Evolutionary conservation across 35 echinoderm and acorn worm genomes (phyloP), one percentile per base, ranked within the genome.

Genomic region (Apostichopus parvimensis): DNA sequence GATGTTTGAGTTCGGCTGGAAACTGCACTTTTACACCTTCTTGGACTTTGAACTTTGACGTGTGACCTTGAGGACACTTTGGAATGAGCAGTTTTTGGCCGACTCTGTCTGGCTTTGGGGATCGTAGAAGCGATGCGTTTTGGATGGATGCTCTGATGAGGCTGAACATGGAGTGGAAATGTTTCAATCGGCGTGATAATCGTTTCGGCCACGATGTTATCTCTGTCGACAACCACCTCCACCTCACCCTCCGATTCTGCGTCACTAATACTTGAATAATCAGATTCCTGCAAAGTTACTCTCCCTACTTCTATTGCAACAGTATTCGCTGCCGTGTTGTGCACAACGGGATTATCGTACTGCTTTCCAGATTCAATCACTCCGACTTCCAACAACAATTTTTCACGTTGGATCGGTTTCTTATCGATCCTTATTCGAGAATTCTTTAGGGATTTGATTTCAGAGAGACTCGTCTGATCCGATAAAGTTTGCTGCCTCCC

Each of bases 271-370:
- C 55, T 87, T 23, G 86, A 53, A 72, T 28, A 45, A 79, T 85
- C 21, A 10, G 89, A 54, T 92, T 54, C 80, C 4, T 26, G 18
- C 18, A 77, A 54, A 23, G 57, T n/a, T 92, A 65, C 53, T 25
- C 13, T 65, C 60, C 77, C 54, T 18, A 10, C 52, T 23, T 96
- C 91, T n/a, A 96, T 94, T 52, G 94, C 83, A 6, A 94, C 78
- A 53, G 81, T 73, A 79, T 99, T 96, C 5, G 83, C 83, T 13
- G 91, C 92, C n/a, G 97, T 99, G 58, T 99, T 99, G 26, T 78
- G 75, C 9, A 95, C 92, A 58, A 96, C 62, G 53, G 93, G 83
- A 72, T 59, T 91, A 68, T 95, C 25, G 73, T 53, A 93, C 78
- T 92, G 80, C 77, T 99, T 96, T 14, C 80, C 79, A 34, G 78